Evolutionary conservation across 2,888 invertebrate genomes (phyloP).

Genomic region (Muschampia staudingeri): DNA sequence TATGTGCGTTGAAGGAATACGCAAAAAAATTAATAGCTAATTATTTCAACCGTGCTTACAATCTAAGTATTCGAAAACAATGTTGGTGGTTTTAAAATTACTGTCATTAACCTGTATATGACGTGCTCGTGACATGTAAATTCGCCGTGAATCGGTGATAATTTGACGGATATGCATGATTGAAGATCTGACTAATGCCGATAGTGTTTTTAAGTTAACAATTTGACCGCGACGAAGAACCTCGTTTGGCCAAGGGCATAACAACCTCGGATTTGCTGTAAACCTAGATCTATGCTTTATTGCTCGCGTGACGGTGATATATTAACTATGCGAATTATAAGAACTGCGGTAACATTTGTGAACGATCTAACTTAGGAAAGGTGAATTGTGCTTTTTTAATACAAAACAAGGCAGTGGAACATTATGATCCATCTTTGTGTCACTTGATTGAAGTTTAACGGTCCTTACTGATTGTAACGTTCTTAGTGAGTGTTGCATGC

Average conservation of each 20-base stretch:
- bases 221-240: constrained; percentile 80
- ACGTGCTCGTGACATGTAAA: constrained; percentile 38
- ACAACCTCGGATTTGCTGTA: constrained; percentile 79
- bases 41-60: not conserved
- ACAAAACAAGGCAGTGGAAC: not conserved
- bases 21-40: not conserved
- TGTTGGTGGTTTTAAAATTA: constrained; percentile 12
- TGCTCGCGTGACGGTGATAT: constrained; percentile 77
- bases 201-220: constrained; percentile 71
- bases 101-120: constrained; percentile 35
- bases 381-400: constrained; percentile 11
- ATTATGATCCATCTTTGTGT: constrained; percentile 62
- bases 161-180: constrained; percentile 66
- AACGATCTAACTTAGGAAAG: constrained; percentile 26
- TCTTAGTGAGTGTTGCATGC: constrained; percentile 82
- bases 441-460: constrained; percentile 75
- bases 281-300: constrained; percentile 73
- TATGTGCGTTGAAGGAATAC: not conserved
- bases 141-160: constrained; percentile 52
- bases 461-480: constrained; percentile 74
- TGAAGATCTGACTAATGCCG: constrained; percentile 66
- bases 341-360: constrained; percentile 31
- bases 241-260: constrained; percentile 84
- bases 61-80: constrained; percentile 7
- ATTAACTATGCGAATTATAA: constrained; percentile 28